These are phyloP conservation scores for Ranitomeya variabilis DNA, from an alignment of 2,113 vertebrate species.

Conservation along the genomic window DNA sequence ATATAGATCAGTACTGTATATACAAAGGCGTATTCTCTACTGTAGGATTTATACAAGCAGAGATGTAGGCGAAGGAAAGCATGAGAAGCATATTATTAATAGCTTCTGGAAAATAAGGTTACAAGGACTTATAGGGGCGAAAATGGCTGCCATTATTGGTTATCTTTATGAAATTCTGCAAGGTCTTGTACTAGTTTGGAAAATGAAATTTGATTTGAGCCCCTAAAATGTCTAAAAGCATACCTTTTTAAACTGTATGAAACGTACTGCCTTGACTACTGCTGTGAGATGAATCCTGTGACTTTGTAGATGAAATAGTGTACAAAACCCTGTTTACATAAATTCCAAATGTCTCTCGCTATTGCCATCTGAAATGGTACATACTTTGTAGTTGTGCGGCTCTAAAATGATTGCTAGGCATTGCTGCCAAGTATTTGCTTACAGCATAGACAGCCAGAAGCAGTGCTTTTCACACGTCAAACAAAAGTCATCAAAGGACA, in stretches of 20 bases:
- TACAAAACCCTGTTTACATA: not conserved
- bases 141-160: not conserved
- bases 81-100: not conserved
- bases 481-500: not conserved
- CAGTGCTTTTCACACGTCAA: not conserved
- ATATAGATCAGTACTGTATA: too few relatives aligned
- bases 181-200: not conserved
- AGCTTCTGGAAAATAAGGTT: not conserved
- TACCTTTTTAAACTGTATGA: not conserved
- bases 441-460: not conserved
- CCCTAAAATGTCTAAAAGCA: not conserved
- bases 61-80: too few relatives aligned
- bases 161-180: not conserved
- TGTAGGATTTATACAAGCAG: too few relatives aligned
- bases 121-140: not conserved
- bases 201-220: not conserved
- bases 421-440: not conserved
- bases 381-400: slow-evolving; percentile 19
- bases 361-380: not conserved
- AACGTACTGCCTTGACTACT: not conserved
- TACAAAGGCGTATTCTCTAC: too few relatives aligned
- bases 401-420: not conserved
- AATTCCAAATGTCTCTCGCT: not conserved
- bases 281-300: not conserved
- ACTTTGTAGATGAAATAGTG: slow-evolving; percentile 29